Conservation (phyloP, 2,888 invertebrate species). For the Clepsis dumicolana region DNA sequence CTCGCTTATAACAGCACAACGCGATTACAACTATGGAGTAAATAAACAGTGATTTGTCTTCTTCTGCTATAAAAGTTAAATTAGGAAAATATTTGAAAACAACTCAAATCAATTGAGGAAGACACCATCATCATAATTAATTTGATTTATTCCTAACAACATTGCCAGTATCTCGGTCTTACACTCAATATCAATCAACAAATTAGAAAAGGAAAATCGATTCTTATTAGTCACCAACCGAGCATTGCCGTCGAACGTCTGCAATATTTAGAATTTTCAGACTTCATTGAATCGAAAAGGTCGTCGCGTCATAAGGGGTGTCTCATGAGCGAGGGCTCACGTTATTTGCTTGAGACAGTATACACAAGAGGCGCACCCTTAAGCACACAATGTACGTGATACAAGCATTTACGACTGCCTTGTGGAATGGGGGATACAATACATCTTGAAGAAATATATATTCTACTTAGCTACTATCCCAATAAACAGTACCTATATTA, state of each 20-base stretch:
- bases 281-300: slow-evolving; percentile 15
- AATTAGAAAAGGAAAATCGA: slow-evolving; percentile 27
- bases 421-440: slow-evolving; percentile 19
- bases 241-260: not conserved
- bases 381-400: slow-evolving; percentile 43
- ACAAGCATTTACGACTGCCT: slow-evolving; percentile 34
- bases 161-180: too few species aligned
- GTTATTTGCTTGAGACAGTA: slow-evolving; percentile 42
- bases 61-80: not conserved
- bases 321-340: slow-evolving; percentile 27
- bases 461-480: slow-evolving; percentile 4
- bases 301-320: slow-evolving; percentile 10
- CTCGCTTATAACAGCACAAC: not conserved
- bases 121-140: slow-evolving; percentile 2
- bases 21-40: not conserved
- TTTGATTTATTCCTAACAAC: slow-evolving; percentile 20
- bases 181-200: slow-evolving; percentile 35
- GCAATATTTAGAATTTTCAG: slow-evolving; percentile 16
- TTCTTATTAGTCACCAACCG: slow-evolving; percentile 18
- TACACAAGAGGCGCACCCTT: slow-evolving; percentile 43
- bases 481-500: too few species aligned
- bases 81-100: not conserved
- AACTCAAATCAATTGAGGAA: not conserved
- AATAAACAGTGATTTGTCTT: not conserved
- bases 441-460: not conserved